Evolutionary conservation across 2,888 invertebrate species (phyloP).

Genomic region (Cheilosia scutellata): DNA sequence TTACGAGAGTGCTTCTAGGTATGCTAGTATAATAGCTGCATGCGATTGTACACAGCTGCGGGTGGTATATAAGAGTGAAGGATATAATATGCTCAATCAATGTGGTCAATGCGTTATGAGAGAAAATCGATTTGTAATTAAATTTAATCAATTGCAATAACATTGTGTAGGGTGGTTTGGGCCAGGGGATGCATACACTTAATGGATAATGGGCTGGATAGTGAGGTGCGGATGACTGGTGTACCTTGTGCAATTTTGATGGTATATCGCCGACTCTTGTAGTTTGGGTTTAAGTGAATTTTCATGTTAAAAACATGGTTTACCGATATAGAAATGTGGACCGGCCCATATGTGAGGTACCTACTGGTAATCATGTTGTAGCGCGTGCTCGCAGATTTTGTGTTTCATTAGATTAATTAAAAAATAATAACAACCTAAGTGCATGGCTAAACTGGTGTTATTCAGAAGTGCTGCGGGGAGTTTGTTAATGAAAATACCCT

Average conservation of each 20-base stretch:
- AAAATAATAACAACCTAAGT: neutral
- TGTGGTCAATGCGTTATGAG: conserved; percentile 73
- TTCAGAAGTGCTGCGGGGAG: neutral
- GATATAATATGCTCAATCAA: conserved; percentile 73
- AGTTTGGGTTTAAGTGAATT: conserved; percentile 40
- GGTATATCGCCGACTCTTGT: conserved; percentile 8
- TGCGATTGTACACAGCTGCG: conserved; percentile 6
- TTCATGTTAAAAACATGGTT: conserved; percentile 61
- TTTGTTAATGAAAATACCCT: too few species aligned
- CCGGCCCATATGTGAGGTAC: neutral
- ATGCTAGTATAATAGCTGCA: neutral
- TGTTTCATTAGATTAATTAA: conserved; percentile 19
- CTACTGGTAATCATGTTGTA: neutral
- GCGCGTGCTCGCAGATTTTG: conserved; percentile 28
- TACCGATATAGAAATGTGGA: conserved; percentile 26
- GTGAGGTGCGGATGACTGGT: neutral
- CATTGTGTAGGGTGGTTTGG: conserved; percentile 13
- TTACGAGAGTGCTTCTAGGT: conserved; percentile 52
- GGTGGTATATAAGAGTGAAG: conserved; percentile 19
- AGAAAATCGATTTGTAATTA: conserved; percentile 76
- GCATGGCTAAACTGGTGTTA: neutral
- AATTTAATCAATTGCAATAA: conserved; percentile 75
- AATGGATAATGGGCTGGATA: conserved; percentile 1
- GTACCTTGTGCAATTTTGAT: conserved; percentile 11
- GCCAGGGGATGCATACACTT: neutral